Conservation (phyloP, 2,888 invertebrate genomes). For the Bugulina stolonifera region DNA sequence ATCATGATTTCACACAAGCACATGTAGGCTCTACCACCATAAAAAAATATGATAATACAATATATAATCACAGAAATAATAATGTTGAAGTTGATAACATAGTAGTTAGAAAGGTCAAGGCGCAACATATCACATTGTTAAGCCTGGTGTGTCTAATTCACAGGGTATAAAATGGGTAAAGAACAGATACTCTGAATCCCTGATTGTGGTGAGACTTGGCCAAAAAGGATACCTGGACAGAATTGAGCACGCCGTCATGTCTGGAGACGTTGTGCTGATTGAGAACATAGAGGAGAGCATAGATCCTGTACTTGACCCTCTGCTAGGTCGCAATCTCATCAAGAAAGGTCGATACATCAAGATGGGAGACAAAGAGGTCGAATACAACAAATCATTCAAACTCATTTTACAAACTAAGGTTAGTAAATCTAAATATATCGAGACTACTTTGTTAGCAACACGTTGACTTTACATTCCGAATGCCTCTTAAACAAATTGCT, state of each 20-base stretch:
- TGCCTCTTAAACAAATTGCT: no score
- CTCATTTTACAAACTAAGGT: conserved; percentile 82
- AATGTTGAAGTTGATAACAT: no score
- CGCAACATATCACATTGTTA: no score
- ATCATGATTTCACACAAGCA: no score
- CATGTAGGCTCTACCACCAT: no score
- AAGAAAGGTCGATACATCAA: conserved; percentile 94
- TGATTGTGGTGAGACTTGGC: conserved; percentile 80
- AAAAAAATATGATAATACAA: no score
- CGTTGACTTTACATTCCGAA: no score
- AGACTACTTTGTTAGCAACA: no score
- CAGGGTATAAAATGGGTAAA: conserved; percentile 97
- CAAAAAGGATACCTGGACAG: conserved; percentile 84
- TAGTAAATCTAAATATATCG: not conserved
- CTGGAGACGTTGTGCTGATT: conserved; percentile 78
- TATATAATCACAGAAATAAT: no score
- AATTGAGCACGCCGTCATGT: conserved; percentile 68
- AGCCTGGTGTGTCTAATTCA: no score
- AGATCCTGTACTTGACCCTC: conserved; percentile 85
- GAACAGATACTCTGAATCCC: conserved; percentile 75
- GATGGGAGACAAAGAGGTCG: conserved; percentile 93
- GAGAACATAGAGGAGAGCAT: conserved; percentile 89
- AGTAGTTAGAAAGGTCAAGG: no score
- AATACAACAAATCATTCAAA: conserved; percentile 79
- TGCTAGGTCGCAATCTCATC: conserved; percentile 84